Evolutionary conservation across 1,140 invertebrate species (phyloP).

Genomic region (Wiebesia pumilae): DNA sequence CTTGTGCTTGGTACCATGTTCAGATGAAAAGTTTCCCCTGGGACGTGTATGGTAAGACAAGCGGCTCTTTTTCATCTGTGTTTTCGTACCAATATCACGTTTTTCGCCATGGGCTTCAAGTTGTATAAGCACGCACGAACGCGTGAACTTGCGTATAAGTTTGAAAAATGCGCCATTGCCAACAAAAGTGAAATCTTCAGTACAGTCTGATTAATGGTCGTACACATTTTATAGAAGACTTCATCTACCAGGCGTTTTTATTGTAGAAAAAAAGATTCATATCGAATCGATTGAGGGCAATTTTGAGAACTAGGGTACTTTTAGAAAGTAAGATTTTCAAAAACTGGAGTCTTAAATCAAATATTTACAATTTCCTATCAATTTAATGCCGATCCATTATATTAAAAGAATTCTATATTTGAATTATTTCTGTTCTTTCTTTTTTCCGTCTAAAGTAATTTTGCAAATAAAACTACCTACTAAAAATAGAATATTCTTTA

Average conservation of each 20-base stretch:
- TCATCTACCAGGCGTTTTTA: background rate
- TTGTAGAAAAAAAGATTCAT: background rate
- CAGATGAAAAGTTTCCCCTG: constrained; percentile 45
- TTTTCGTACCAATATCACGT: background rate
- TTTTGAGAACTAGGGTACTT: background rate
- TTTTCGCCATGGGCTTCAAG: background rate
- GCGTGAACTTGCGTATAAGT: background rate
- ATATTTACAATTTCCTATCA: background rate
- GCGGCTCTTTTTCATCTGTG: constrained; percentile 14
- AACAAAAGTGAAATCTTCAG: constrained; percentile 33
- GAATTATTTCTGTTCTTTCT: background rate
- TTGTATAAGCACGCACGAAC: background rate
- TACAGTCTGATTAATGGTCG: background rate
- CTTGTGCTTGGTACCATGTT: background rate
- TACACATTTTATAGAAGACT: background rate
- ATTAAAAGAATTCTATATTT: background rate
- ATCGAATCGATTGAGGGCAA: background rate
- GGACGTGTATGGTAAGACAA: constrained; percentile 32
- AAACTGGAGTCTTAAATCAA: background rate
- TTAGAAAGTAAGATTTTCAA: background rate
- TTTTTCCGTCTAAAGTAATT: background rate
- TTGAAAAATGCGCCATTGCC: constrained; percentile 11
- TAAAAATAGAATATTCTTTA: too few species aligned
- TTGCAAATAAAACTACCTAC: background rate
- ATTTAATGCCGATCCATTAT: background rate